These are phyloP conservation scores for Habropoda laboriosa DNA, from an alignment of 1,140 invertebrate genomes.

Conservation along the genomic window DNA sequence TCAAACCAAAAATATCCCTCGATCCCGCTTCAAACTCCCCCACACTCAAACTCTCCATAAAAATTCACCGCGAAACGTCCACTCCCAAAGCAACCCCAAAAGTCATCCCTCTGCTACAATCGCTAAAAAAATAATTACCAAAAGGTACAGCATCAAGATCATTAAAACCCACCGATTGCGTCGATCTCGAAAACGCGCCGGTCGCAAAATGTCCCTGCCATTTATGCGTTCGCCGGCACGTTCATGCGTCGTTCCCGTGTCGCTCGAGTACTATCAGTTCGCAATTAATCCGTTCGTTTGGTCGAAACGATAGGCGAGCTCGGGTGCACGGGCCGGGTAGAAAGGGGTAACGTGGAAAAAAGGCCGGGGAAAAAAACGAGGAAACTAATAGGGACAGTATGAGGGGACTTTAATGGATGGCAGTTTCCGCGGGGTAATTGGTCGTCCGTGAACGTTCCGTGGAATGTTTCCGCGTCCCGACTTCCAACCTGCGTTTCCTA, in stretches of 20 bases:
- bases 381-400: conserved; percentile 28
- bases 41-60: too few species aligned
- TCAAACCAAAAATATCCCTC: too few species aligned
- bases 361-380: conserved; percentile 10
- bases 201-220: not conserved
- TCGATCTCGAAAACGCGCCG: too few species aligned
- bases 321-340: too few species aligned
- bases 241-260: not conserved
- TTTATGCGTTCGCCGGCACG: not conserved
- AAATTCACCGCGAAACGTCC: too few species aligned
- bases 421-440: conserved; percentile 54
- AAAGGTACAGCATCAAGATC: too few species aligned
- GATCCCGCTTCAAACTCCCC: too few species aligned
- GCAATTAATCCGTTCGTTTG: conserved; percentile 58
- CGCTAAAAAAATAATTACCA: too few species aligned
- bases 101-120: too few species aligned
- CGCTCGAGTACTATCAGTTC: conserved; percentile 51
- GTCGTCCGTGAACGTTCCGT: conserved; percentile 9
- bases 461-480: conserved; percentile 42
- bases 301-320: conserved; percentile 10
- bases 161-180: too few species aligned
- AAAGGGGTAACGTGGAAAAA: not conserved
- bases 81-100: too few species aligned
- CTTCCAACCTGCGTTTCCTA: not conserved
- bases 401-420: conserved; percentile 48